A percentile compares a stretch with the other conserved stretches of the same genome.
Evolutionary conservation across 2,113 vertebrate genomes (phyloP).

Genomic region (Argyrosomus japonicus): DNA sequence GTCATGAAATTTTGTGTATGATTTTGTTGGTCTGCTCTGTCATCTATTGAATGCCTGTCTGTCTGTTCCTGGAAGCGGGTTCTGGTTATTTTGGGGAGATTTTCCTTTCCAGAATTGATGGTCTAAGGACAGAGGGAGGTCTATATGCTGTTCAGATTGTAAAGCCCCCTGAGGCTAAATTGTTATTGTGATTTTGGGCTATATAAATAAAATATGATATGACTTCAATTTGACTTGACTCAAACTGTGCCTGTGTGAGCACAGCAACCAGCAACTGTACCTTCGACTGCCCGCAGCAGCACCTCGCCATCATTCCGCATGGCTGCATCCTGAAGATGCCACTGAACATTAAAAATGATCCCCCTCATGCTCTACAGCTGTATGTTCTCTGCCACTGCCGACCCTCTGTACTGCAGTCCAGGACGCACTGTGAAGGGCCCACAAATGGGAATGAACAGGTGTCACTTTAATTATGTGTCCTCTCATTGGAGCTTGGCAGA

Average conservation of each 20-base stretch:
- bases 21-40: too few relatives aligned
- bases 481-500: constrained; percentile 49
- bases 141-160: too few relatives aligned
- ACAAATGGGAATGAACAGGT: constrained; percentile 78
- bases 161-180: too few relatives aligned
- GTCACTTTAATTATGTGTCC: constrained; percentile 81
- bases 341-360: constrained; percentile 62
- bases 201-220: too few relatives aligned
- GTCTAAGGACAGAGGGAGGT: too few relatives aligned
- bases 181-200: too few relatives aligned
- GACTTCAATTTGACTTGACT: neutral
- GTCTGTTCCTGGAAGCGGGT: too few relatives aligned
- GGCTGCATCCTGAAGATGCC: constrained; percentile 52
- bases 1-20: neutral
- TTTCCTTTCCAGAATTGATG: neutral
- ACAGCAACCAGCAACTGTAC: constrained; percentile 26
- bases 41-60: too few relatives aligned
- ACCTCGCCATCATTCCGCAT: constrained; percentile 46
- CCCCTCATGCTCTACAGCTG: constrained; percentile 46
- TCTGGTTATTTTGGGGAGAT: neutral
- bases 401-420: constrained; percentile 35
- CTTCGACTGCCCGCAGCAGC: constrained; percentile 20
- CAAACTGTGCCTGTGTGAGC: neutral
- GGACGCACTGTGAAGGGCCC: constrained; percentile 31
- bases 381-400: constrained; percentile 45